These are phyloP conservation scores for Drosophila lutescens DNA, from an alignment of 2,888 invertebrate genomes.

Conservation along the genomic window DNA sequence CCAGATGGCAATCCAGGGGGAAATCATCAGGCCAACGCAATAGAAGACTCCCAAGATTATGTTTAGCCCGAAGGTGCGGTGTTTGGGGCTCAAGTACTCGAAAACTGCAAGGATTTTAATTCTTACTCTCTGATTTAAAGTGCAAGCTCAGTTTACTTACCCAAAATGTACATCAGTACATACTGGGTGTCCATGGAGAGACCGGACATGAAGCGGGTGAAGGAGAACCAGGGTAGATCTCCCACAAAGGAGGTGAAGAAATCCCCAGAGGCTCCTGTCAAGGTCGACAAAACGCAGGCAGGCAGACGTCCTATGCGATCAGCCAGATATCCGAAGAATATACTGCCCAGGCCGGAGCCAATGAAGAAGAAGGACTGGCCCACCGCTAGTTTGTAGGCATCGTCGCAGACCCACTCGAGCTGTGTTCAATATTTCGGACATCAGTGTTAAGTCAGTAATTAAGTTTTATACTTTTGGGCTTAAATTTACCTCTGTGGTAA, in stretches of 20 bases:
- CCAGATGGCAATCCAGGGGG: conserved; percentile 85
- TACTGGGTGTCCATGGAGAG: conserved; percentile 87
- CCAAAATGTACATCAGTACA: conserved; percentile 87
- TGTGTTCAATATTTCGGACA: conserved; percentile 50
- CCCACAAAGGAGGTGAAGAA: conserved; percentile 85
- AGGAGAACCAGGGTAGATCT: conserved; percentile 84
- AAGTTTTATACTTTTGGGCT: conserved; percentile 60
- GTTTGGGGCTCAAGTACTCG: conserved; percentile 86
- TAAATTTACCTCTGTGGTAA: conserved; percentile 87
- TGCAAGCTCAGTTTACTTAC: conserved; percentile 74
- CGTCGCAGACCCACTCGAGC: conserved; percentile 87
- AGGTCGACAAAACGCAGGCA: conserved; percentile 85
- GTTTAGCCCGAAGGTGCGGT: conserved; percentile 86
- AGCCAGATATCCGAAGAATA: conserved; percentile 86
- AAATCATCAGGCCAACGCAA: conserved; percentile 85
- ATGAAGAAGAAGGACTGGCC: conserved; percentile 87
- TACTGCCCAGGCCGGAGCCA: conserved; percentile 86
- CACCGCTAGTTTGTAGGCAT: conserved; percentile 86
- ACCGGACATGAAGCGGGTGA: conserved; percentile 86
- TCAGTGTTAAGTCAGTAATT: conserved; percentile 37
- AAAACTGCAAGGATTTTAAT: conserved; percentile 83
- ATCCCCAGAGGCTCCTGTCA: conserved; percentile 86
- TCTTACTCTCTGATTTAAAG: too few species aligned
- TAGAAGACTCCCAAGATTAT: conserved; percentile 86
- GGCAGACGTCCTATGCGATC: conserved; percentile 86